These are phyloP conservation scores for Pseudorasbora parva DNA, from an alignment of 2,113 vertebrate genomes.

Conservation along the genomic window DNA sequence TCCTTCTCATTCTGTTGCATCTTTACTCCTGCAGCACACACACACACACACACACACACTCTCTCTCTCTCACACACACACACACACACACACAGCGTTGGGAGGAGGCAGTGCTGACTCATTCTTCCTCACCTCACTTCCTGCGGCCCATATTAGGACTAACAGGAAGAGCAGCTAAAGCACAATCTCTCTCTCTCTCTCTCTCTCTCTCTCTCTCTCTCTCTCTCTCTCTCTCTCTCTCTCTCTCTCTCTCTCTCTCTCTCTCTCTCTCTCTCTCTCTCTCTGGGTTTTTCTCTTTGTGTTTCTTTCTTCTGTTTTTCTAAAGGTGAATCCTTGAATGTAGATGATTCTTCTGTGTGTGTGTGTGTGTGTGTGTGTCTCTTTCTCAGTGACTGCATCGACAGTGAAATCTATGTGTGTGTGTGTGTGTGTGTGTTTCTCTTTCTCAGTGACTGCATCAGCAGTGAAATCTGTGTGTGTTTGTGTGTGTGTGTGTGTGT, in stretches of 20 bases:
- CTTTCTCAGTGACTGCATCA: too few relatives aligned
- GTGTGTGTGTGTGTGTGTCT: neutral
- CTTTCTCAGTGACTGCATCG: too few relatives aligned
- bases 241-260: conserved; percentile 15
- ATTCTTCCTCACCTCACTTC: conserved; percentile 52
- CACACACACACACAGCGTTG: conserved; percentile 19
- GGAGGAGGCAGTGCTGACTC: conserved; percentile 44
- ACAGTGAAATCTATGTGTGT: conserved; percentile 25
- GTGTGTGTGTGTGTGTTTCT: neutral
- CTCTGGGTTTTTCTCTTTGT: conserved; percentile 4
- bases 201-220: neutral
- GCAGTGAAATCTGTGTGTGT: conserved; percentile 27
- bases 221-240: conserved; percentile 30
- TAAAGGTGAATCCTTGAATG: conserved; percentile 17
- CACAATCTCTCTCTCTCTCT: neutral
- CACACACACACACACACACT: conserved; percentile 22
- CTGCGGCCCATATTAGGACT: conserved; percentile 46
- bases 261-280: conserved; percentile 17
- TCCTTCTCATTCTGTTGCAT: conserved; percentile 4
- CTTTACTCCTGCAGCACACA: neutral
- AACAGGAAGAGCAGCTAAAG: conserved; percentile 48
- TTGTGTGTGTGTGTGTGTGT: neutral
- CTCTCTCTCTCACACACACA: conserved; percentile 23
- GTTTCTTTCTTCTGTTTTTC: neutral
- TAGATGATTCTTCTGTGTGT: neutral